Base-by-base conservation (phyloP, 1,140 invertebrate species). In the Bathynomus jamesi region DNA sequence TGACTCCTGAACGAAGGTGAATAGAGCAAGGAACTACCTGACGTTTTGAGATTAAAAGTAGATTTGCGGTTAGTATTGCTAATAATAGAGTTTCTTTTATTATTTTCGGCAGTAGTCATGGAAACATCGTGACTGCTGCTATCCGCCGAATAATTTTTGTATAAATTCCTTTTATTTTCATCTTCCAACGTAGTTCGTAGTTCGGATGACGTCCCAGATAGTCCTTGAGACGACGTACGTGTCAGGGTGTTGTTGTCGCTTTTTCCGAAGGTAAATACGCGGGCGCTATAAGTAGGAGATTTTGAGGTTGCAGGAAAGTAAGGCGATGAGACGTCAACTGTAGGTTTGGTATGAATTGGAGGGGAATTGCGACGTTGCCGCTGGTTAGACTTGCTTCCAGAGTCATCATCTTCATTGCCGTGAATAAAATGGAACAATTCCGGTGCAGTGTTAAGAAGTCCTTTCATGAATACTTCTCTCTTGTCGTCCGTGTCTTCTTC, bases 391-490 rank as follows among this genome's bases (percentile, higher is more conserved):
- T 32, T 65, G 13, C 68, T 40, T n/a, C 64, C 71, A 27, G 70
- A 64, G 24, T 67, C 71, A 21, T 71, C 74, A n/a, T 70, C 70
- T n/a, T 89, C 88, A 70, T 86, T 83, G 25, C 86, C 88, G 79
- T 87, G 88, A 70, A 89, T 83, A 63, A 87, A 89, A 80, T 86
- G 88, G 82, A 85, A 92, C 25, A 92, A 84, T 78, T 91, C 88
- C 11, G 90, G 89, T 0, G 90, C 89, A 71, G 89, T 85, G 73
- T 90, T 89, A 75, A 87, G 85, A 10, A 92, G 81, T 1, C 87
- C 87, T 75, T 88, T 86, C 79, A 92, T 82, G 79, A 91, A 91
- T 70, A 88, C 82, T 78, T 87, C 86, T 78, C 88, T 88, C 77
- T 88, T 89, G 72, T 87, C 86, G 53, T 85, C 84, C 0, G 62